Percentiles rank a stretch among this genome's conserved stretches.
Conservation (phyloP, 2,113 vertebrate species). For the Nerophis ophidion region DNA sequence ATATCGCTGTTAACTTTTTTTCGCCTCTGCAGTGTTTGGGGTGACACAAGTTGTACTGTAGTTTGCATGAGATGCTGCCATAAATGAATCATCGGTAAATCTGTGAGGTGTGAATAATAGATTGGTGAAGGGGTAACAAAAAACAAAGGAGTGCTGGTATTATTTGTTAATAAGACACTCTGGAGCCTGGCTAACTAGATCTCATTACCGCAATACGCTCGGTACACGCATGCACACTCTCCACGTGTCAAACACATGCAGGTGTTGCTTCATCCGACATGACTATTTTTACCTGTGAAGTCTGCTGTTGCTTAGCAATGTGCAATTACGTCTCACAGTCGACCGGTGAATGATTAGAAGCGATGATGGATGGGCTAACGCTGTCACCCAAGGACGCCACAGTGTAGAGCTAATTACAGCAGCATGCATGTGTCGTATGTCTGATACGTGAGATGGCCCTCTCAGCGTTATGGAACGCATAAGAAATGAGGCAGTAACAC, state of each 20-base stretch:
- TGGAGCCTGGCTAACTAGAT: slow-evolving; percentile 64
- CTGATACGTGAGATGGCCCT: slow-evolving; percentile 51
- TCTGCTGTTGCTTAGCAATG: slow-evolving; percentile 63
- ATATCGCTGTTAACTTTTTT: slow-evolving; percentile 1
- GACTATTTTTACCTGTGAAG: slow-evolving; percentile 67
- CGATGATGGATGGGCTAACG: slow-evolving; percentile 65
- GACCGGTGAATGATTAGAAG: slow-evolving; percentile 55
- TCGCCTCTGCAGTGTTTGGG: slow-evolving; percentile 15
- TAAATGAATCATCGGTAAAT: slow-evolving; percentile 77
- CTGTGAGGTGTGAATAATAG: slow-evolving; percentile 76
- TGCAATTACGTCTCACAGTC: slow-evolving; percentile 65
- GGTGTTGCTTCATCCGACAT: slow-evolving; percentile 40
- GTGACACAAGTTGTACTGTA: slow-evolving; percentile 69
- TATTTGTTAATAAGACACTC: slow-evolving; percentile 77
- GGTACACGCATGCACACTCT: slow-evolving; percentile 17
- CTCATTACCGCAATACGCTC: slow-evolving; percentile 58
- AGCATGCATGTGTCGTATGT: slow-evolving; percentile 55
- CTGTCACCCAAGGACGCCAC: slow-evolving; percentile 56
- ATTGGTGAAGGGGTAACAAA: slow-evolving; percentile 71
- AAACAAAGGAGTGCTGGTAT: slow-evolving; percentile 73
- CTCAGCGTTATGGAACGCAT: slow-evolving; percentile 34
- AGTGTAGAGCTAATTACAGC: slow-evolving; percentile 60
- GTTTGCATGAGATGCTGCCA: slow-evolving; percentile 71
- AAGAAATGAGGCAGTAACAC: slow-evolving; percentile 51
- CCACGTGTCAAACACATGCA: slow-evolving; percentile 52